Conservation (phyloP, 2,888 invertebrate species). For the Sarcophaga caerulescens region DNA sequence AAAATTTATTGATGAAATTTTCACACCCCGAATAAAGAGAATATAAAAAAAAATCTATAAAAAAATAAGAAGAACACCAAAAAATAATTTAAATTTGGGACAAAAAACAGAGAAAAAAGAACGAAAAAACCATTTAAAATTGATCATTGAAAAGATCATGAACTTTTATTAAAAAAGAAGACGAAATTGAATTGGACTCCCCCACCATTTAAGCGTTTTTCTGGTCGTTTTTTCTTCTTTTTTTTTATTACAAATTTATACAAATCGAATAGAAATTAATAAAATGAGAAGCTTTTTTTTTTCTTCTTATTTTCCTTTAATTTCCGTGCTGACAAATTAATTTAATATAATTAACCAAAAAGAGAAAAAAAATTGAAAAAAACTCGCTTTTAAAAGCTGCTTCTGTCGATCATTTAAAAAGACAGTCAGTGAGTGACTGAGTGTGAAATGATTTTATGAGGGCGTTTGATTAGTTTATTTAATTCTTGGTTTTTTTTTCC, state of each 20-base stretch:
- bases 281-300: slow-evolving; percentile 62
- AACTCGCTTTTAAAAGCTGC: slow-evolving; percentile 21
- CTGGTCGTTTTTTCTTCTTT: background rate
- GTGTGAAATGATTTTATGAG: slow-evolving; percentile 55
- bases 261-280: slow-evolving; percentile 62
- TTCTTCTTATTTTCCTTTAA: slow-evolving; percentile 41
- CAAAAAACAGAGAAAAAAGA: background rate
- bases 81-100: background rate
- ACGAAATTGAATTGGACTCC: slow-evolving; percentile 32
- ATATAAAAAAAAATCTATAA: slow-evolving; percentile 15
- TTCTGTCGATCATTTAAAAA: slow-evolving; percentile 26
- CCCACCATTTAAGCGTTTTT: background rate
- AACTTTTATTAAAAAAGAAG: slow-evolving; percentile 61
- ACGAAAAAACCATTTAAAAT: slow-evolving; percentile 55
- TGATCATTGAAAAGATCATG: slow-evolving; percentile 66
- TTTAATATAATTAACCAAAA: slow-evolving; percentile 78
- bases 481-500: slow-evolving; percentile 16
- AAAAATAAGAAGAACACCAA: background rate
- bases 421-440: slow-evolving; percentile 9
- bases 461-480: slow-evolving; percentile 61
- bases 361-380: slow-evolving; percentile 8
- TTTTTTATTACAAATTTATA: slow-evolving; percentile 51
- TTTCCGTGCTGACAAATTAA: slow-evolving; percentile 75
- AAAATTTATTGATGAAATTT: slow-evolving; percentile 67
- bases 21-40: slow-evolving; percentile 62